Evolutionary conservation across 2,113 vertebrate genomes (phyloP).

Genomic region (Panurus biarmicus): DNA sequence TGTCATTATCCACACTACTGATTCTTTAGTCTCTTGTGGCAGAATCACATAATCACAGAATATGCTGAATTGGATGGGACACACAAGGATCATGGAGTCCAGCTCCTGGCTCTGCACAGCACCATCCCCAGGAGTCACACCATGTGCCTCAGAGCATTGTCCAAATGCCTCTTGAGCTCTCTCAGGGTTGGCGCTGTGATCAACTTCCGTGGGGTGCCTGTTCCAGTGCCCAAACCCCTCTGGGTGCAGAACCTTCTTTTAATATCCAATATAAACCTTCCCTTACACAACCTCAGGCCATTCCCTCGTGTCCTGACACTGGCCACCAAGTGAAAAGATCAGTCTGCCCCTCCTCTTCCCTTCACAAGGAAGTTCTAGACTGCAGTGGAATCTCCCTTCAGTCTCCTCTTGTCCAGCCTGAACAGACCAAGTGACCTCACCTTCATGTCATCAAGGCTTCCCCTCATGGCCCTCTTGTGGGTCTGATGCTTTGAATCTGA

Average conservation of each 20-base stretch:
- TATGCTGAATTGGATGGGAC: neutral
- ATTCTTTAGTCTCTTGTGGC: neutral
- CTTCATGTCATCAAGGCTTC: neutral
- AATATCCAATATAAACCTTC: neutral
- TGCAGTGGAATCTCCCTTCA: fast-evolving
- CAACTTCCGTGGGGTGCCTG: neutral
- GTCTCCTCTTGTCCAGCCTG: neutral
- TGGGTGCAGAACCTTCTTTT: neutral
- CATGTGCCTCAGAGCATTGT: neutral
- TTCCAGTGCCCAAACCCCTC: neutral
- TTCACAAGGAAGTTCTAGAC: neutral
- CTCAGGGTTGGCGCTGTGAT: neutral
- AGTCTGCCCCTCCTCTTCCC: neutral
- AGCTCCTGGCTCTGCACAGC: neutral
- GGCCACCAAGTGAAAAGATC: neutral
- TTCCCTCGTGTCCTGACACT: fast-evolving
- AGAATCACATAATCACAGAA: neutral
- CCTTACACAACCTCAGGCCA: neutral
- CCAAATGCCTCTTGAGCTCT: neutral
- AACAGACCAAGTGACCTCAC: neutral
- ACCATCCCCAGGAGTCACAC: neutral
- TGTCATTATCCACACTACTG: neutral
- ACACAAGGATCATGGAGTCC: neutral
- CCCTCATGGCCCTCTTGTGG: neutral
- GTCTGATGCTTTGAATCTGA: no score